Conservation (phyloP, 2,113 vertebrate genomes). For the Saguinus midas region DNA sequence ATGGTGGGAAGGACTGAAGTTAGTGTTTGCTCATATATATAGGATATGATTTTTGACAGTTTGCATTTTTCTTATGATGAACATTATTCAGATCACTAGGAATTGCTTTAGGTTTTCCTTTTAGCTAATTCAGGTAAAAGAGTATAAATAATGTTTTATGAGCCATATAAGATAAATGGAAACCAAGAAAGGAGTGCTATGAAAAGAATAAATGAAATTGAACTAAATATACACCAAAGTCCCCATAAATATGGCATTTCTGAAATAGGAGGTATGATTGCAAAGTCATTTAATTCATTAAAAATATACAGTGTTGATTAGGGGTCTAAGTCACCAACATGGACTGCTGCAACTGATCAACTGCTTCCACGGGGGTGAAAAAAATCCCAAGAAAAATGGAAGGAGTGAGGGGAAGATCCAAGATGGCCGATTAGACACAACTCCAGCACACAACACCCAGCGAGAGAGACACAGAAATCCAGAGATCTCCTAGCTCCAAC, state of each 20-base stretch:
- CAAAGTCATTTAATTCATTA: conserved; percentile 10
- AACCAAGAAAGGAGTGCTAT: conserved; percentile 65
- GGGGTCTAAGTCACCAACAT: too few species aligned
- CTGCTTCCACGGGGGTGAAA: too few species aligned
- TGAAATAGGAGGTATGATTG: conserved; percentile 1
- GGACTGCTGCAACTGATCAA: too few species aligned
- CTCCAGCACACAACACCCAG: too few species aligned
- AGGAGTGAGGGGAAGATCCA: too few species aligned
- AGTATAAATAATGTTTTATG: conserved; percentile 63
- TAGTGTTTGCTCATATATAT: neutral
- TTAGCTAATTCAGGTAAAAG: conserved; percentile 73
- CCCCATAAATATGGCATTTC: neutral
- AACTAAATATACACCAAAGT: neutral
- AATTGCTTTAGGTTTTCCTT: conserved; percentile 67
- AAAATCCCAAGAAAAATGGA: too few species aligned
- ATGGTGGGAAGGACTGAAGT: neutral
- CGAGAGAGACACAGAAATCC: too few species aligned
- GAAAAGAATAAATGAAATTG: conserved; percentile 61
- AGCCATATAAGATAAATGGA: conserved; percentile 61
- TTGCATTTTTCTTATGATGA: neutral
- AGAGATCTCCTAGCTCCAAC: too few species aligned
- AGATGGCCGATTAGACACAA: too few species aligned
- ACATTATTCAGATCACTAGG: neutral
- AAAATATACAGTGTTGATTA: neutral
- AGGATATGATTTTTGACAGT: neutral